phyloP scores from a whole-genome alignment of 1,140 invertebrate genomes.

The Trissolcus basalis region DNA sequence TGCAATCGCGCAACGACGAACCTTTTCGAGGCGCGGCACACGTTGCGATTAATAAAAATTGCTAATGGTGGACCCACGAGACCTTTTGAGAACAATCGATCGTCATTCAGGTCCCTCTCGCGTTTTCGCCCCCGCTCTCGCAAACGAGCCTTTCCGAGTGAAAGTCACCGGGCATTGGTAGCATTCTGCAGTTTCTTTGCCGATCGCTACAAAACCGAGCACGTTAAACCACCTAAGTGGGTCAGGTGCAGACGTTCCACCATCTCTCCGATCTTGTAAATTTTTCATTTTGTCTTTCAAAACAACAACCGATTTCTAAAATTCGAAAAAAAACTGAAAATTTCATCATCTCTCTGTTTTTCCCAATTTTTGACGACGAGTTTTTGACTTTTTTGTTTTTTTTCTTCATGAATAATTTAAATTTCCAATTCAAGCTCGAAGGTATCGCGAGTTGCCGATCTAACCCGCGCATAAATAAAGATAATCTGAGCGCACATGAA shows the following conservation, averaged over 20 bases:
- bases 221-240: slow-evolving; percentile 57
- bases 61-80: slow-evolving; percentile 62
- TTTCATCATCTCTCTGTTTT: too few relatives aligned
- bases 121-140: slow-evolving; percentile 50
- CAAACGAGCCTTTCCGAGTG: slow-evolving; percentile 69
- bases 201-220: slow-evolving; percentile 58
- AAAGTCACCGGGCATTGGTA: slow-evolving; percentile 70
- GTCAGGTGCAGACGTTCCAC: slow-evolving; percentile 66
- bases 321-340: too few relatives aligned
- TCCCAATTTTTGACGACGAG: too few relatives aligned
- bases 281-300: too few relatives aligned
- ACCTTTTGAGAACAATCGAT: slow-evolving; percentile 72
- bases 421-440: neutral
- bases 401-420: slow-evolving; percentile 7
- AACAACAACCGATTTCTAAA: too few relatives aligned
- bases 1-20: slow-evolving; percentile 16
- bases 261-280: slow-evolving; percentile 59
- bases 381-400: too few relatives aligned
- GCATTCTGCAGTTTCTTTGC: slow-evolving; percentile 72
- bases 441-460: too few relatives aligned
- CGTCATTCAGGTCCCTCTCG: slow-evolving; percentile 53
- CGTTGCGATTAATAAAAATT: slow-evolving; percentile 53
- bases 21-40: slow-evolving; percentile 45
- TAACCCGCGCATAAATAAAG: too few relatives aligned
- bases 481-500: too few relatives aligned